Conservation (phyloP, 2,888 invertebrate species). For the Drosophila parthenogenetica region DNA sequence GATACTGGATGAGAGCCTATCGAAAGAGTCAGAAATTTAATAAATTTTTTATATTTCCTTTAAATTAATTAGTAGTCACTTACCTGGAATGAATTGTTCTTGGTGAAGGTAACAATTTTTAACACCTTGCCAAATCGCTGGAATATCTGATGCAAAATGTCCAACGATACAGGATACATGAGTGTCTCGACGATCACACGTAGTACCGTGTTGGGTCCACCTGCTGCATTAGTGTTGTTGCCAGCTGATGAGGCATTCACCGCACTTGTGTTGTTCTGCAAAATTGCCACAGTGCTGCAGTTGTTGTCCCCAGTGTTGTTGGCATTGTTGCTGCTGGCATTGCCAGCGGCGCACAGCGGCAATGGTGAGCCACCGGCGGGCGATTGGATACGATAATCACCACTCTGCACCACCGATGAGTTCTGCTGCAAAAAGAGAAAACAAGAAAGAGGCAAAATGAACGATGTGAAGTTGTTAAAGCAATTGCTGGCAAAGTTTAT, state of each 20-base stretch:
- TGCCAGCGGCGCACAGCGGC: conserved; percentile 86
- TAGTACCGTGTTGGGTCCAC: conserved; percentile 97
- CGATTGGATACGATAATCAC: conserved; percentile 88
- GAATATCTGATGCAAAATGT: conserved; percentile 99
- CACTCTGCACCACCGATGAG: conserved; percentile 92
- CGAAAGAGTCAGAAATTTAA: background rate
- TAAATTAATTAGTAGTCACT: conserved; percentile 15
- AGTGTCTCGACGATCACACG: conserved; percentile 99
- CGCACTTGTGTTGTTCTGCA: conserved; percentile 84
- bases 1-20: conserved; percentile 98
- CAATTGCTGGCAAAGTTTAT: conserved; percentile 44
- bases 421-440: conserved; percentile 87
- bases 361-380: conserved; percentile 89
- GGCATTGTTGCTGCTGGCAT: conserved; percentile 78
- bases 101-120: conserved; percentile 99
- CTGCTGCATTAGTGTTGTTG: conserved; percentile 86
- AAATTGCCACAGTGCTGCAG: conserved; percentile 85
- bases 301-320: conserved; percentile 79
- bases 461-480: conserved; percentile 26
- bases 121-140: conserved; percentile 99
- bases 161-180: conserved; percentile 98
- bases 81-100: conserved; percentile 93
- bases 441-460: conserved; percentile 7
- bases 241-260: conserved; percentile 70
- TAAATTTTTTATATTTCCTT: too few species aligned